Evolutionary conservation across 2,888 invertebrate species (phyloP).

Genomic region (Fragum sueziense): DNA sequence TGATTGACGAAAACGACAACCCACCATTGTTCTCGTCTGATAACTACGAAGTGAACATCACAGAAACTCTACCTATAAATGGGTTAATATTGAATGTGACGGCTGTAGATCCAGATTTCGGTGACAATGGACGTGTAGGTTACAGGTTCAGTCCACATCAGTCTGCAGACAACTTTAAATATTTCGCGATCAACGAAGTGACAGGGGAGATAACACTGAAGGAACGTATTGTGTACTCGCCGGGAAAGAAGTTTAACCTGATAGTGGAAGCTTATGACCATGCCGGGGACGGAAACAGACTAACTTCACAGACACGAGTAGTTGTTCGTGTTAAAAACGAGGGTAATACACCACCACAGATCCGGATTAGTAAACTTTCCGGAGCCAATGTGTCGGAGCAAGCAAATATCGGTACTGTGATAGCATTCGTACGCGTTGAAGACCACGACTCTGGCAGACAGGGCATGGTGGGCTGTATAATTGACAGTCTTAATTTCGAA

Average conservation of each 20-base stretch:
- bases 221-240: constrained; percentile 65
- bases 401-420: constrained; percentile 71
- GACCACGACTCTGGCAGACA: constrained; percentile 74
- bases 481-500: constrained; percentile 62
- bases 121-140: constrained; percentile 86
- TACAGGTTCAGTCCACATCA: constrained; percentile 80
- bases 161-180: constrained; percentile 64
- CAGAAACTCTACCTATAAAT: constrained; percentile 55
- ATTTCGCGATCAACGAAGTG: constrained; percentile 63
- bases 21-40: constrained; percentile 61
- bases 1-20: constrained; percentile 70
- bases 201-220: constrained; percentile 70
- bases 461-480: constrained; percentile 81
- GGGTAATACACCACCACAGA: constrained; percentile 95
- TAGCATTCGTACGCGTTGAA: constrained; percentile 70
- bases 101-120: constrained; percentile 93
- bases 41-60: constrained; percentile 61
- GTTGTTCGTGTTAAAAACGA: constrained; percentile 88
- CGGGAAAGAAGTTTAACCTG: constrained; percentile 63
- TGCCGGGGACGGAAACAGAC: constrained; percentile 65
- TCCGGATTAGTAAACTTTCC: constrained; percentile 70
- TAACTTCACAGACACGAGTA: constrained; percentile 69
- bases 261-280: constrained; percentile 74
- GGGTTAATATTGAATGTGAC: constrained; percentile 84
- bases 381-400: constrained; percentile 67